Evolutionary conservation across 2,797 vertebrate species (phyloP).

Genomic region (Helarctos malayanus): DNA sequence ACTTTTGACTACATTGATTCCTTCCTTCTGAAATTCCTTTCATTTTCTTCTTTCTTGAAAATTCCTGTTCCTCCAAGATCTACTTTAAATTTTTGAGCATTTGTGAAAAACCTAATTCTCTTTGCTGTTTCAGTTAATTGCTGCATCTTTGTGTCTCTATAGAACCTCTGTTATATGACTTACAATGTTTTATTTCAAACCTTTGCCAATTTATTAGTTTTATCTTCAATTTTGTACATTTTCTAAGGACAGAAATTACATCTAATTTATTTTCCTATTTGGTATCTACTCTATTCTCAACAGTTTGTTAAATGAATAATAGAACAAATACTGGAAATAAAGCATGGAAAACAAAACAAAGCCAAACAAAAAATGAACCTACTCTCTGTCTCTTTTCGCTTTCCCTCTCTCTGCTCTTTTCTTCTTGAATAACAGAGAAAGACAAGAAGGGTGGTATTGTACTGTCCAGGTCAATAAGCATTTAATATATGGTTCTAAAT

Average conservation of each 20-base stretch:
- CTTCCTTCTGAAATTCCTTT: neutral
- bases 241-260: neutral
- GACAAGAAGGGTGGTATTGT: neutral
- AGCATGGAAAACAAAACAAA: neutral
- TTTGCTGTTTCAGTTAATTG: neutral
- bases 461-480: neutral
- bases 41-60: neutral
- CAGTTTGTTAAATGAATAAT: neutral
- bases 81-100: neutral
- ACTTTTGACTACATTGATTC: neutral
- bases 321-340: neutral
- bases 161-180: neutral
- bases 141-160: neutral
- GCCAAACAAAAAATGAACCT: neutral
- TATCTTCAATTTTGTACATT: slow-evolving; percentile 3
- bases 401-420: neutral
- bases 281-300: neutral
- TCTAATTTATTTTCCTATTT: slow-evolving; percentile 13
- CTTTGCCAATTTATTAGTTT: neutral
- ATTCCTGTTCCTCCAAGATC: neutral
- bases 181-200: neutral
- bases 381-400: neutral
- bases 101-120: neutral
- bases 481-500: neutral
- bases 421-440: neutral